Evolutionary conservation across 1,140 invertebrate species (phyloP), one percentile per base, ranked within the genome.

Genomic region (Megalonaias nervosa): DNA sequence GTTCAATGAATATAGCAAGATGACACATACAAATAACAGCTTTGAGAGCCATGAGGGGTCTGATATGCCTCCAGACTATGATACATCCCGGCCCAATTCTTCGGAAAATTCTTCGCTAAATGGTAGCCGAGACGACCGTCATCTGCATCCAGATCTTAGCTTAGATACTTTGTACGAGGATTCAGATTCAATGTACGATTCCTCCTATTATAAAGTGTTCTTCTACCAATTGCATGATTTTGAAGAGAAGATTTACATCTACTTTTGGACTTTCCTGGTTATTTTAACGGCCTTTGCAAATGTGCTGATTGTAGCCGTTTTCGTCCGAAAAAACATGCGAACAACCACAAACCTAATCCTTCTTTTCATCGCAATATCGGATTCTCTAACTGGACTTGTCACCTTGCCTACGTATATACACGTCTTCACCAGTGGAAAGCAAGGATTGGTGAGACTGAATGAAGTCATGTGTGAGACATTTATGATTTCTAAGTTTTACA

Each of bases 331-430:
- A 65, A 76, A 66, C 3, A 64, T 76, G 74, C 67, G 74, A 3
- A 65, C 56, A 65, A 26, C 67, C 21, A 76, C 68, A 1, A 76
- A 71, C 61, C 55, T 76, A 21, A 76, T 76, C 55, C 68, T 76
- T 56, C n/a, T 68, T 1, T 67, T 68, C 23, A 76, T 76, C 65
- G 74, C 74, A 21, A 70, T 76, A 17, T 69, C 74, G 6, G 74
- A 76, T 26, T 58, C 67, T 14, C 21, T 76, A 13, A 76, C 74
- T 16, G 74, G 74, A 70, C 56, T 76, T 19, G 60, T 71, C 19
- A 76, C 74, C 19, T 60, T 76, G 13, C 74, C 74, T 21, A 71
- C 68, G 17, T 76, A 76, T 65, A 76, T 76, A 21, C 69, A 70
- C 48, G 74, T 70, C 2, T 76, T 64, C 65, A 60, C 55, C 19